A percentile compares a stretch with the other conserved stretches of the same genome.
Conservation (phyloP, 2,797 vertebrate genomes). For the Neosalanx taihuensis region DNA sequence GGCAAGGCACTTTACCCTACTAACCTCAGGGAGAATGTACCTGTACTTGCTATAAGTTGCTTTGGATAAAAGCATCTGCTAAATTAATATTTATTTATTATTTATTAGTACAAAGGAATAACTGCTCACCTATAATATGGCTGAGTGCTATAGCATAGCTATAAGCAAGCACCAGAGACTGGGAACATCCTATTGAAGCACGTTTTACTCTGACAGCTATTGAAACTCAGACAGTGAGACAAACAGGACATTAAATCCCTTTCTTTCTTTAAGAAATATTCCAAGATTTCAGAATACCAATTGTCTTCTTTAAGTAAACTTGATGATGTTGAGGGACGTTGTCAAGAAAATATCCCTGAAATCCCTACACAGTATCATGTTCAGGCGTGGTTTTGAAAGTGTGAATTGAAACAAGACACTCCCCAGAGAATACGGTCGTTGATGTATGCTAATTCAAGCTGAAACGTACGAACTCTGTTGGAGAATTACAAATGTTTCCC, state of each 20-base stretch:
- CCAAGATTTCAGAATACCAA: slow-evolving; percentile 50
- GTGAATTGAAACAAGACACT: slow-evolving; percentile 63
- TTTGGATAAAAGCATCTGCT: no score
- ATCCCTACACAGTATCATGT: slow-evolving; percentile 25
- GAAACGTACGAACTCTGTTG: slow-evolving; percentile 56
- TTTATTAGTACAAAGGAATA: not conserved
- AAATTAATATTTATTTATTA: no score
- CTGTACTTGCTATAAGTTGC: no score
- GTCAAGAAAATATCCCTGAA: slow-evolving; percentile 49
- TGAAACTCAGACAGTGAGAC: slow-evolving; percentile 18
- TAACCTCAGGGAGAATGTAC: no score
- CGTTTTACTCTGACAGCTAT: slow-evolving; percentile 25
- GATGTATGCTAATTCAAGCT: slow-evolving; percentile 59
- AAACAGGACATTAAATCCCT: slow-evolving; percentile 43
- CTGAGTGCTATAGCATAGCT: no score
- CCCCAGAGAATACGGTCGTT: slow-evolving; percentile 62
- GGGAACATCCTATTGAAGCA: no score
- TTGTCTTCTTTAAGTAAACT: slow-evolving; percentile 34
- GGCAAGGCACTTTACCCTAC: no score
- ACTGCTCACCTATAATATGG: not conserved
- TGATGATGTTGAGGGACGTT: slow-evolving; percentile 55
- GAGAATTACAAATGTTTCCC: slow-evolving; percentile 31
- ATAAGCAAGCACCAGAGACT: no score
- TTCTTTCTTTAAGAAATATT: slow-evolving; percentile 57
- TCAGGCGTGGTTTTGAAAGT: slow-evolving; percentile 37